These are phyloP conservation scores for Autographa pulchrina DNA, from an alignment of 2,888 invertebrate species.

Conservation along the genomic window DNA sequence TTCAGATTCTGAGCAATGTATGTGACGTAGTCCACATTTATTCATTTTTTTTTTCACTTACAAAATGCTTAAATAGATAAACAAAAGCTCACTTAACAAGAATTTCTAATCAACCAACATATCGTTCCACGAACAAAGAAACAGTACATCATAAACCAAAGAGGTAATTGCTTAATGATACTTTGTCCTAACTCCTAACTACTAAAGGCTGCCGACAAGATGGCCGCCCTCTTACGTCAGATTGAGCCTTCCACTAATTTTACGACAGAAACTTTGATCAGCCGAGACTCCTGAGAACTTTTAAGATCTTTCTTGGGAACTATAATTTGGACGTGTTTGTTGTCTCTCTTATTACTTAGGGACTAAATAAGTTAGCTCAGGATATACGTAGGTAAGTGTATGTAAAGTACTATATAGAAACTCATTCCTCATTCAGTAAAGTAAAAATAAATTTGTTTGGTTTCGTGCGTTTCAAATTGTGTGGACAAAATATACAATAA, in stretches of 20 bases:
- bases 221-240: constrained; percentile 29
- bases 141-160: constrained; percentile 17
- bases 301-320: constrained; percentile 13
- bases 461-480: too few relatives aligned
- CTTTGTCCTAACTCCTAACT: constrained; percentile 44
- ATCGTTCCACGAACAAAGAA: not conserved
- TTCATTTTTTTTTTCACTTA: too few relatives aligned
- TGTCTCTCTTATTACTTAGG: not conserved
- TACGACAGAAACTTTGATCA: constrained; percentile 39
- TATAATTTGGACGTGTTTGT: constrained; percentile 2
- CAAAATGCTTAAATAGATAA: not conserved
- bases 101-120: not conserved
- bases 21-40: too few relatives aligned
- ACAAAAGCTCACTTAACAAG: not conserved
- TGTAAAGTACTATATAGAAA: too few relatives aligned
- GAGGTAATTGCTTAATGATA: constrained; percentile 38
- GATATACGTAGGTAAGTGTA: not conserved
- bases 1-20: too few relatives aligned
- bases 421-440: too few relatives aligned
- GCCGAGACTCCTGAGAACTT: constrained; percentile 14
- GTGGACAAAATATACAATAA: too few relatives aligned
- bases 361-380: not conserved
- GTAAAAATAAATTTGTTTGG: too few relatives aligned
- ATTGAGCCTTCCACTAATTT: constrained; percentile 47
- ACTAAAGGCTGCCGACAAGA: constrained; percentile 41